Percentiles rank a stretch among this genome's conserved stretches.
Evolutionary conservation across 37 sponge, comb jelly and placozoan genomes (phyloP).

Genomic region (Halisarca cf. caerulea): DNA sequence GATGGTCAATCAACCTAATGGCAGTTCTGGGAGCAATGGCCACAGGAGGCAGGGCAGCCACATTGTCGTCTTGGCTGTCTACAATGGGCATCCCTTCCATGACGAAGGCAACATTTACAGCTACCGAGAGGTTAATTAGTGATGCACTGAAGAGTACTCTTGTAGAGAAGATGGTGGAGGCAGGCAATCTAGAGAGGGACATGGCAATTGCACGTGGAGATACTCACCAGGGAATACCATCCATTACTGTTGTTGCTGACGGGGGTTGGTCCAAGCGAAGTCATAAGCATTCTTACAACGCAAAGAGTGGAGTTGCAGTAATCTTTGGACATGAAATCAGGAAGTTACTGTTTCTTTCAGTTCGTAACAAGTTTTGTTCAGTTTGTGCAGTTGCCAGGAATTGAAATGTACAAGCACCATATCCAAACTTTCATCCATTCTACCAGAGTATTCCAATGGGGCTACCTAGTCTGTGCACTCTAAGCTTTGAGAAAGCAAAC

Average conservation of each 20-base stretch:
- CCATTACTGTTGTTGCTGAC: conserved; percentile 17
- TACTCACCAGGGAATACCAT: background rate
- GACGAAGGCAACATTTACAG: conserved; percentile 7
- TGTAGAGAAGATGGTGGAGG: background rate
- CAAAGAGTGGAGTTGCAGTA: conserved; percentile 11
- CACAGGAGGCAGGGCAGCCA: conserved; percentile 2
- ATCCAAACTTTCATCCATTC: no score
- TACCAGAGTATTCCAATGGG: no score
- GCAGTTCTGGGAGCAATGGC: conserved; percentile 13
- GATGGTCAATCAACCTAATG: conserved; percentile 10
- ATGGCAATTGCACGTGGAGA: background rate
- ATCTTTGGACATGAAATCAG: no score
- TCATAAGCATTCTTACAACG: conserved; percentile 15
- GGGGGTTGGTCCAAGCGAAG: conserved; percentile 26
- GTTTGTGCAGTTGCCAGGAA: no score
- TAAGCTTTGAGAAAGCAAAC: no score
- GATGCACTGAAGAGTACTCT: background rate
- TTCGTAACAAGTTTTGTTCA: no score
- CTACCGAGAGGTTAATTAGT: background rate
- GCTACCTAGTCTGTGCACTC: no score
- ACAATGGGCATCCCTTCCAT: conserved; percentile 14
- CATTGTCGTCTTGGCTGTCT: background rate
- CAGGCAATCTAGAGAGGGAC: background rate
- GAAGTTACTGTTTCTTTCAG: no score
- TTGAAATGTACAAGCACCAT: no score